A percentile compares a stretch with the other conserved stretches of the same genome.
Evolutionary conservation across 2,113 vertebrate species (phyloP).

Genomic region (Laticauda colubrina): DNA sequence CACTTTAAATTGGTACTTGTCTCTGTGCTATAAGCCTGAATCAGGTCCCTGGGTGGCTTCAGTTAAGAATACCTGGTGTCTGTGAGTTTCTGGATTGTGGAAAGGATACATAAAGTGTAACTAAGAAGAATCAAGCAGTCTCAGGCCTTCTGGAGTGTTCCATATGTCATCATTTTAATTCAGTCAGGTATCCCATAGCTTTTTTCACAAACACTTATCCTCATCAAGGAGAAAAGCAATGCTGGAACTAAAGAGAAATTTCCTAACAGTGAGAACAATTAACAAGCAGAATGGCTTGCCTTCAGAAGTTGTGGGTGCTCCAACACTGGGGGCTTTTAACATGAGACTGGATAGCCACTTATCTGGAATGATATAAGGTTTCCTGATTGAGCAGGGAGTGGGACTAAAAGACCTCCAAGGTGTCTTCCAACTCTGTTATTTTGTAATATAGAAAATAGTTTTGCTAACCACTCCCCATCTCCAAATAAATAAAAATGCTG

Average conservation of each 20-base stretch:
- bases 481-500: neutral
- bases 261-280: neutral
- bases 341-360: neutral
- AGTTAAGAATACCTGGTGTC: constrained; percentile 29
- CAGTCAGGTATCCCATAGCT: neutral
- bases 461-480: neutral
- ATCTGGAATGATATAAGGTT: neutral
- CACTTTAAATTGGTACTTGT: constrained; percentile 52
- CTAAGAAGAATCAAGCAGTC: neutral
- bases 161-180: neutral
- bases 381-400: neutral
- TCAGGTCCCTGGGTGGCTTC: constrained; percentile 49
- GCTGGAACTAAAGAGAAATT: neutral
- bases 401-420: neutral
- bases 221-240: neutral
- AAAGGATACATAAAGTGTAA: neutral
- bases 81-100: constrained; percentile 22
- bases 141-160: neutral
- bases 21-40: constrained; percentile 48
- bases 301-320: neutral
- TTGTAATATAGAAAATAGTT: neutral
- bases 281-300: neutral
- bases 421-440: neutral
- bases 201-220: neutral
- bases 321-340: neutral